Percentiles rank a stretch among this genome's conserved stretches.
Conservation (phyloP, 2,797 vertebrate genomes). For the Phrynocephalus guinanensis region DNA sequence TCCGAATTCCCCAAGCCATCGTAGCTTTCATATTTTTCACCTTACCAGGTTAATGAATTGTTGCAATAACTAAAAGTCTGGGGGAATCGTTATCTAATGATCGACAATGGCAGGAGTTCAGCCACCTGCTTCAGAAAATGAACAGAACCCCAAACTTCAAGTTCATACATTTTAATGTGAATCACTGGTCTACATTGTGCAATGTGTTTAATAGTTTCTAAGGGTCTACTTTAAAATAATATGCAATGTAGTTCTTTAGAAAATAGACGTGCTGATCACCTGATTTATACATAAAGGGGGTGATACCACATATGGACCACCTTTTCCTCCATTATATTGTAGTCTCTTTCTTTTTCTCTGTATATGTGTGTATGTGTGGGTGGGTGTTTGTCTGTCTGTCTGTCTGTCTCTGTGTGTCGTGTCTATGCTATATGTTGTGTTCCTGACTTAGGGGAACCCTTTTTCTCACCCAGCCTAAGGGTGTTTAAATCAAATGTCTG, state of each 20-base stretch:
- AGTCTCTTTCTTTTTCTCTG: too few relatives aligned
- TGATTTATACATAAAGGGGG: not conserved
- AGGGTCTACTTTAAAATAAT: not conserved
- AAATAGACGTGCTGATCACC: not conserved
- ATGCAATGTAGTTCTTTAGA: slow-evolving; percentile 25
- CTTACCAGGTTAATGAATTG: slow-evolving; percentile 62
- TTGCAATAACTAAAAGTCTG: slow-evolving; percentile 53
- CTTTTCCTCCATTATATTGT: not conserved
- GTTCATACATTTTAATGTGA: slow-evolving; percentile 42
- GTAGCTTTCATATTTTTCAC: slow-evolving; percentile 64
- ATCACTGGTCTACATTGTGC: not conserved
- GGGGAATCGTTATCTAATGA: slow-evolving; percentile 58
- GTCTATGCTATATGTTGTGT: not conserved
- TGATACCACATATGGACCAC: not conserved
- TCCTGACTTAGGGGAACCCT: not conserved
- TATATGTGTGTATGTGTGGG: not conserved
- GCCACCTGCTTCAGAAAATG: slow-evolving; percentile 59
- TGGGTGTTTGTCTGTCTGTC: not conserved
- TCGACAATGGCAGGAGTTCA: slow-evolving; percentile 38
- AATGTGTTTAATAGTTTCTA: not conserved
- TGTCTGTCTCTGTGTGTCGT: too few relatives aligned
- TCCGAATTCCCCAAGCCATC: slow-evolving; percentile 53
- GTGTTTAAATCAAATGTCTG: not conserved
- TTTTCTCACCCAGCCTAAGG: not conserved
- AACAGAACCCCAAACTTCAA: slow-evolving; percentile 20